Evolutionary conservation across 2,113 vertebrate genomes (phyloP).

Genomic region (Apaloderma vittatum): DNA sequence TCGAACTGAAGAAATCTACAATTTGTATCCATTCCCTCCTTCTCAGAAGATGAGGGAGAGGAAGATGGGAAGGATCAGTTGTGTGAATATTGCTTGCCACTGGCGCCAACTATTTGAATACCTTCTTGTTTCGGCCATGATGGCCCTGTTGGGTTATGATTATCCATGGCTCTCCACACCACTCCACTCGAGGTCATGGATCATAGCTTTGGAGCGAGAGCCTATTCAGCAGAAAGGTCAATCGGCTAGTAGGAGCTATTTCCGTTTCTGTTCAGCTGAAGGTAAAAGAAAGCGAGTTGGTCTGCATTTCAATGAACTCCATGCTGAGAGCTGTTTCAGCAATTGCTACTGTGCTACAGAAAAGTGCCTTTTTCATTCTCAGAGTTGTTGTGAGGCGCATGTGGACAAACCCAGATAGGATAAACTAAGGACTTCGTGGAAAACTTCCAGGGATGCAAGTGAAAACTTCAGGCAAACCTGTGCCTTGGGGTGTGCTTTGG

Average conservation of each 20-base stretch:
- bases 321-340: background rate
- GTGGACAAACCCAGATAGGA: background rate
- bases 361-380: background rate
- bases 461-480: background rate
- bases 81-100: rapidly evolving
- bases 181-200: background rate
- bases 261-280: background rate
- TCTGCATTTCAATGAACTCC: slow-evolving; percentile 34
- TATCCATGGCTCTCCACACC: background rate
- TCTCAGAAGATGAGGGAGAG: background rate
- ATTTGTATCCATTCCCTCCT: background rate
- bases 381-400: background rate
- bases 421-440: background rate
- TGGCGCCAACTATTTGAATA: rapidly evolving
- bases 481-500: background rate
- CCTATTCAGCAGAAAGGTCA: slow-evolving; percentile 19
- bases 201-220: background rate
- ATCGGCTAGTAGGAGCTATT: background rate
- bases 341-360: background rate
- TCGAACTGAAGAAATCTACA: background rate
- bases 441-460: background rate
- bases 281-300: background rate
- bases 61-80: background rate
- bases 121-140: background rate
- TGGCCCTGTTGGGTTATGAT: background rate